These are phyloP conservation scores for Anthopleura sola DNA, from an alignment of 64 coral and sea anemone genomes.

Conservation along the genomic window DNA sequence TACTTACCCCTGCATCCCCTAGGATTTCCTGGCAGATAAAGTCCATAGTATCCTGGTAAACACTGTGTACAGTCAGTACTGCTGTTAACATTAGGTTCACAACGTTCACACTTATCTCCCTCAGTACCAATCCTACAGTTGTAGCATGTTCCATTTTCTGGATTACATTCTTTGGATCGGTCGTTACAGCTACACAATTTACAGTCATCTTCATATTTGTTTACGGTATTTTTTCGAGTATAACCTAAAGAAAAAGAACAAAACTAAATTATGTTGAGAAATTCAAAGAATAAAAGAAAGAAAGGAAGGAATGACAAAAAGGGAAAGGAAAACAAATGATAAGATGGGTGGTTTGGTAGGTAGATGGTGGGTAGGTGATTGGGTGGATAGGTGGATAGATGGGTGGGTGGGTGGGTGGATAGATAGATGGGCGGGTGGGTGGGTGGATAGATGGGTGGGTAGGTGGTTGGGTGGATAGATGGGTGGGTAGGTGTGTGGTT, in stretches of 20 bases:
- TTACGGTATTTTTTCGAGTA: neutral
- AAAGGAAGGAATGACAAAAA: neutral
- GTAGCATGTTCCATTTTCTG: conserved; percentile 68
- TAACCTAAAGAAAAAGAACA: neutral
- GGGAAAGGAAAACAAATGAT: neutral
- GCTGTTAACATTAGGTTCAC: conserved; percentile 75
- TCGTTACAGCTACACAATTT: conserved; percentile 59
- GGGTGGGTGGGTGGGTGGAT: too few species aligned
- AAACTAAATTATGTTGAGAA: neutral
- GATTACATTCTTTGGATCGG: conserved; percentile 69
- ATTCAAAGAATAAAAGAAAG: neutral
- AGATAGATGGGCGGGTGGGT: too few species aligned
- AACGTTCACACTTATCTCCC: conserved; percentile 69
- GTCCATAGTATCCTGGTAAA: conserved; percentile 53
- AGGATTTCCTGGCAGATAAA: conserved; percentile 25
- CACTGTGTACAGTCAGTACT: conserved; percentile 72
- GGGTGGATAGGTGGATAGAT: too few species aligned
- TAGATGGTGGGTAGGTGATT: too few species aligned
- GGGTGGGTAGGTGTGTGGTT: too few species aligned
- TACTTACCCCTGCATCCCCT: neutral
- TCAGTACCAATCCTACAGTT: conserved; percentile 86
- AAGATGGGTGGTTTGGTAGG: neutral
- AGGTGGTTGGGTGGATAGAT: too few species aligned
- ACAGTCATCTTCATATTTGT: conserved; percentile 36
- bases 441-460: too few species aligned